Base-by-base conservation (phyloP, 2,797 vertebrate species). In the Sebastes melanostomus region DNA sequence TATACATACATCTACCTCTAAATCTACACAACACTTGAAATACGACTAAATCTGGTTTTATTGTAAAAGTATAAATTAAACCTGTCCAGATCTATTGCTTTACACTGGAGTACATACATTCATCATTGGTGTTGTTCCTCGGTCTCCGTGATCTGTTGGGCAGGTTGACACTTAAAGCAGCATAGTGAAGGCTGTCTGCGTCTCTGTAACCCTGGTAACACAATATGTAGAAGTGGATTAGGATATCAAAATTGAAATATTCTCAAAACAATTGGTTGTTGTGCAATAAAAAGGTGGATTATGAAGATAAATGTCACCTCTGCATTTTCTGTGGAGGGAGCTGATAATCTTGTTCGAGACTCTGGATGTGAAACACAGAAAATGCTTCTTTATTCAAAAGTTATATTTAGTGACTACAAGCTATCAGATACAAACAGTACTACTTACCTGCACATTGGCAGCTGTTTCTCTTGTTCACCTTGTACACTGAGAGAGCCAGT, bases 91-190 rank as follows among this genome's bases (percentile, higher is more conserved):
- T 83, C 61, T 85, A 74, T 6, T 67, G 32, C 38, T 56, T 78
- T 12, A 72, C 20, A 5, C 75, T 38, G 14, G 55, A 55, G 42
- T 85, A 81, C 25, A 81, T 54, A 20, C 74, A 78, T 16, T 67
- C 27, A 67, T 2, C 7, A 6, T 32, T 30, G 46, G 7, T n/a
- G 46, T 3, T 67, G 20, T 3, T 22, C 20, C 20, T 42, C 12
- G 25, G 22, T 42, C 8, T 62, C 46, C 70, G 68, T 66, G 42
- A 18, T 56, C 20, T 70, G 13, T 16, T 66, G 4, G 25, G 18
- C 30, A 34, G 25, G 11, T 54, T 59, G 7, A 58, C 36, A 24
- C 58, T 78, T 22, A 78, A 11, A 62, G 79, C 75, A 46, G 67
- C 66, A 20, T 81, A 81, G 63, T 78, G 56, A 1, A 81, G 60